phyloP scores from a whole-genome alignment of 1,140 invertebrate species.

The Mylabris phalerata region DNA sequence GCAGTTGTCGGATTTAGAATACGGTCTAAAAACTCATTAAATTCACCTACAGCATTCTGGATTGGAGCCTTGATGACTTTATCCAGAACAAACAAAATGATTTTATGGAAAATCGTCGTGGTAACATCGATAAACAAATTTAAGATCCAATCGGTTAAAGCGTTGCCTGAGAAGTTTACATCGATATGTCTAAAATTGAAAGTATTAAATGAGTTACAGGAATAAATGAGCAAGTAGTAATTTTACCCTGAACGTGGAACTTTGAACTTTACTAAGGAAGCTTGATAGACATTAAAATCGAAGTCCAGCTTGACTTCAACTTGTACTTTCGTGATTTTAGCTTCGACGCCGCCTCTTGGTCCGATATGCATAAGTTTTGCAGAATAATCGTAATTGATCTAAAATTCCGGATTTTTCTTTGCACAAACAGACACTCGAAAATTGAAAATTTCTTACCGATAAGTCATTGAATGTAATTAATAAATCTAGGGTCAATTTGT shows the following conservation, averaged over 20 bases:
- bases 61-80: background rate
- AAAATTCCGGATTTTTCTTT: background rate
- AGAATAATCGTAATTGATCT: constrained; percentile 5
- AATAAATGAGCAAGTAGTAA: background rate
- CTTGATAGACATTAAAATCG: background rate
- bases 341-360: constrained; percentile 43
- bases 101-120: constrained; percentile 41
- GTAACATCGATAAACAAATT: constrained; percentile 43
- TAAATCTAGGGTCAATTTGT: background rate
- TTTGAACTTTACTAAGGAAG: constrained; percentile 4
- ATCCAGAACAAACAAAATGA: constrained; percentile 34
- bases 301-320: constrained; percentile 2
- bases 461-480: background rate
- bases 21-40: constrained; percentile 14
- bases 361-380: constrained; percentile 46
- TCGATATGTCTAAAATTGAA: constrained; percentile 25
- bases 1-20: constrained; percentile 8
- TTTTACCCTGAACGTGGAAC: constrained; percentile 35
- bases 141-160: constrained; percentile 43
- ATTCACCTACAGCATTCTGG: background rate
- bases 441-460: background rate
- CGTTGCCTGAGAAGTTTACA: constrained; percentile 44
- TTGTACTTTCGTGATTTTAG: constrained; percentile 22
- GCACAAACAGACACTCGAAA: background rate
- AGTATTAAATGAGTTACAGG: background rate